Evolutionary conservation across 1,140 invertebrate species (phyloP).

Genomic region (Bursaphelenchus mucronatus): DNA sequence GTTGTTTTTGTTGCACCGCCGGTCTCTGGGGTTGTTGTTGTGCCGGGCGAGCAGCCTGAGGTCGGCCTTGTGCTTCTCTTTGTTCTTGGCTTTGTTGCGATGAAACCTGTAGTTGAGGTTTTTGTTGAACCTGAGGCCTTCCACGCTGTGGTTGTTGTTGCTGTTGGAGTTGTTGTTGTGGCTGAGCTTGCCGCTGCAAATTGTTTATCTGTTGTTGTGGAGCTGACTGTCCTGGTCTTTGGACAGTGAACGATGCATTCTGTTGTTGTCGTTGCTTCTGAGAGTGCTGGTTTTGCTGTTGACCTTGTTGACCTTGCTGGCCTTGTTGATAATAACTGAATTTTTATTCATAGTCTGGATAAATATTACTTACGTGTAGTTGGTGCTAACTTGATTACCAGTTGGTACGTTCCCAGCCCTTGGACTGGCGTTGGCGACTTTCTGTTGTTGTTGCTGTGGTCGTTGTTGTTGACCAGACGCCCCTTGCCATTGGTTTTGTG

Average conservation of each 20-base stretch:
- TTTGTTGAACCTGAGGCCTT: neutral
- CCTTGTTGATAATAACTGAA: too few relatives aligned
- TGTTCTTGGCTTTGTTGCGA: slow-evolving; percentile 11
- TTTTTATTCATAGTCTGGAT: too few relatives aligned
- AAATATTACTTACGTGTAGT: too few relatives aligned
- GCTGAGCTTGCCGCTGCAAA: slow-evolving; percentile 5
- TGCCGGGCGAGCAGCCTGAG: neutral
- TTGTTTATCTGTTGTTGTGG: slow-evolving; percentile 14
- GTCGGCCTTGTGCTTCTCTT: slow-evolving; percentile 6
- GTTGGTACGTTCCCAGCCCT: too few relatives aligned
- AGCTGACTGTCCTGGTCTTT: slow-evolving; percentile 7
- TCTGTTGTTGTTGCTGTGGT: too few relatives aligned
- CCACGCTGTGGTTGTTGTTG: neutral
- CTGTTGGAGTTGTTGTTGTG: slow-evolving; percentile 9
- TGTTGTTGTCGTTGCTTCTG: neutral
- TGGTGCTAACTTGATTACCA: too few relatives aligned
- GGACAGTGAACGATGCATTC: neutral
- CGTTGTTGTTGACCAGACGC: too few relatives aligned
- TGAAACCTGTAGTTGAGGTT: neutral
- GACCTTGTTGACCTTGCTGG: too few relatives aligned
- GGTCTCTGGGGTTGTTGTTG: slow-evolving; percentile 17
- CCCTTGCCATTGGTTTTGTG: too few relatives aligned
- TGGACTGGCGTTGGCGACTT: too few relatives aligned
- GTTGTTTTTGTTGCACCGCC: slow-evolving; percentile 4
- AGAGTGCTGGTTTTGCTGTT: neutral